Conservation (phyloP, 2,797 vertebrate species). For the Onychomys arenicola region DNA sequence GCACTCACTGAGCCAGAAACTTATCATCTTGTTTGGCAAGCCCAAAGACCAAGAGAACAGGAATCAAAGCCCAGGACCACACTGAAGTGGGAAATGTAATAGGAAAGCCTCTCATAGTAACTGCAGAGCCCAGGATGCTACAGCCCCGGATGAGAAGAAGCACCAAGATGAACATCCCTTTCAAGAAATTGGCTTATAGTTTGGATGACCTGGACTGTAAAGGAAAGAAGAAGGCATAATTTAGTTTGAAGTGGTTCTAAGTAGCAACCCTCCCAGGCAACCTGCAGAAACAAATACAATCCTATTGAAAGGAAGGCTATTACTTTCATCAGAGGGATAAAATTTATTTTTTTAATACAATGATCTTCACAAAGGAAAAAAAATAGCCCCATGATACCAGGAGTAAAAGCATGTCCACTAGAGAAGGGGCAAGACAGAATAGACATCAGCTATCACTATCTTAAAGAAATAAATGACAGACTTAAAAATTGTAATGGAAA, state of each 20-base stretch:
- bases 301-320: not conserved
- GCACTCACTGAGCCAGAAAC: not conserved
- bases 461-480: not conserved
- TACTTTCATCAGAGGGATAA: not conserved
- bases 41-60: not conserved
- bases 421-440: not conserved
- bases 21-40: not conserved
- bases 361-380: not conserved
- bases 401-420: not conserved
- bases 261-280: not conserved
- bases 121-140: not conserved
- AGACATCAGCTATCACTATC: not conserved
- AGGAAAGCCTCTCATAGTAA: not conserved
- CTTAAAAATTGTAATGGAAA: not conserved
- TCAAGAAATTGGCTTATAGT: not conserved
- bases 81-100: not conserved
- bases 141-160: not conserved
- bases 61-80: not conserved
- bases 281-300: slow-evolving; percentile 15
- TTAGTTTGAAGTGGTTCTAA: slow-evolving; percentile 15
- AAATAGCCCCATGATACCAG: not conserved
- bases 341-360: slow-evolving; percentile 30
- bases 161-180: not conserved
- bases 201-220: not conserved
- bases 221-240: not conserved